Percentiles rank a stretch among this genome's conserved stretches.
phyloP scores from a whole-genome alignment of 2,888 invertebrate genomes.

The Unio delphinus region DNA sequence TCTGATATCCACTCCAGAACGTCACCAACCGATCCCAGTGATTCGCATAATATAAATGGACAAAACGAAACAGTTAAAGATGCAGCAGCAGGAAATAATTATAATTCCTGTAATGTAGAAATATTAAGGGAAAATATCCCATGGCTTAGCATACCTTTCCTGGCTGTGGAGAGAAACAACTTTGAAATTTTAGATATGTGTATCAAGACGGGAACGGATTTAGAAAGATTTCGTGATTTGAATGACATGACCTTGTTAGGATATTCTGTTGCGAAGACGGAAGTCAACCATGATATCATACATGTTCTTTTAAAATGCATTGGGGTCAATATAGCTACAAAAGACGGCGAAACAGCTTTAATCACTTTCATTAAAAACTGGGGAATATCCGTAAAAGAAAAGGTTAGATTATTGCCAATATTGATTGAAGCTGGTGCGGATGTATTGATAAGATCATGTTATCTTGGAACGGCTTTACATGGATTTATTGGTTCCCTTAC shows the following conservation, averaged over 20 bases:
- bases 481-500: neutral
- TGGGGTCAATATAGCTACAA: neutral
- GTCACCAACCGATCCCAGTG: no score
- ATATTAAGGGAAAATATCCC: neutral
- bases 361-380: neutral
- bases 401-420: neutral
- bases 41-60: no score
- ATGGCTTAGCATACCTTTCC: conserved; percentile 5
- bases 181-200: conserved; percentile 5
- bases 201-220: neutral
- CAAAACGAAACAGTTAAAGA: no score
- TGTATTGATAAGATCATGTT: neutral
- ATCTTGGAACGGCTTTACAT: neutral
- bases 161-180: neutral
- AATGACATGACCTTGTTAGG: neutral
- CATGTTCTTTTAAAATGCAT: neutral
- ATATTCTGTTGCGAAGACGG: neutral
- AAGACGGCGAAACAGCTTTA: conserved; percentile 1
- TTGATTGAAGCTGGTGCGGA: conserved; percentile 1
- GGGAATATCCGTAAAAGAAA: neutral
- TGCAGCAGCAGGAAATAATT: no score
- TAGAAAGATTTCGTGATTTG: conserved; percentile 2
- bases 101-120: neutral
- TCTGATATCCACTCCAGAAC: no score
- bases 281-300: conserved; percentile 2